These are phyloP conservation scores for Heteractis magnifica DNA, from an alignment of 92 coral and sea anemone species.

Conservation along the genomic window DNA sequence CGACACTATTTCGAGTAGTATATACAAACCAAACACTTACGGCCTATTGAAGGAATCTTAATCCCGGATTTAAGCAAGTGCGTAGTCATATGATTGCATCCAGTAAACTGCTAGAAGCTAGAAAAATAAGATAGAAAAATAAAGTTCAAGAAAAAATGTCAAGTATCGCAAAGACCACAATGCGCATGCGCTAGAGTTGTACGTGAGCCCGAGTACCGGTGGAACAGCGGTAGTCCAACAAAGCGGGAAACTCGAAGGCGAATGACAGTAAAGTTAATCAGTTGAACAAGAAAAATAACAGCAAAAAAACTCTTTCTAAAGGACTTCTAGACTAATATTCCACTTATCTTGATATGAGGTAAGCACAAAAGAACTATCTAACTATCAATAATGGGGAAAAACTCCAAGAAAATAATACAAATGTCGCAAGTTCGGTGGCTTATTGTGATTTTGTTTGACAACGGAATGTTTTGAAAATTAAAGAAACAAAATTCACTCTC, in stretches of 20 bases:
- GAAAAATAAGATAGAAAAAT: background rate
- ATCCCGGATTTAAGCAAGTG: constrained; percentile 13
- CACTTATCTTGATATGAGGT: constrained; percentile 15
- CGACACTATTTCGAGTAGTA: too few relatives aligned
- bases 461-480: constrained; percentile 24
- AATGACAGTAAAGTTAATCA: background rate
- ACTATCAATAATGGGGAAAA: background rate
- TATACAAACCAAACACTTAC: constrained; percentile 46
- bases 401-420: background rate
- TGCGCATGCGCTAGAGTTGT: background rate
- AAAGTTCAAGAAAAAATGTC: background rate
- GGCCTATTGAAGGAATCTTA: constrained; percentile 67
- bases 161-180: background rate
- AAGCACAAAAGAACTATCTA: background rate
- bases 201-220: background rate
- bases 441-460: constrained; percentile 29
- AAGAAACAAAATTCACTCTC: background rate
- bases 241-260: constrained; percentile 38
- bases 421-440: constrained; percentile 12
- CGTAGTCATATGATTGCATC: background rate
- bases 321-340: background rate
- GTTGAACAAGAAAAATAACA: background rate
- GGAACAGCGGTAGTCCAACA: constrained; percentile 9
- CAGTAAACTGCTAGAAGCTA: background rate
- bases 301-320: background rate